phyloP scores from a whole-genome alignment of 2,888 invertebrate species.

The Silvanus unidentatus region DNA sequence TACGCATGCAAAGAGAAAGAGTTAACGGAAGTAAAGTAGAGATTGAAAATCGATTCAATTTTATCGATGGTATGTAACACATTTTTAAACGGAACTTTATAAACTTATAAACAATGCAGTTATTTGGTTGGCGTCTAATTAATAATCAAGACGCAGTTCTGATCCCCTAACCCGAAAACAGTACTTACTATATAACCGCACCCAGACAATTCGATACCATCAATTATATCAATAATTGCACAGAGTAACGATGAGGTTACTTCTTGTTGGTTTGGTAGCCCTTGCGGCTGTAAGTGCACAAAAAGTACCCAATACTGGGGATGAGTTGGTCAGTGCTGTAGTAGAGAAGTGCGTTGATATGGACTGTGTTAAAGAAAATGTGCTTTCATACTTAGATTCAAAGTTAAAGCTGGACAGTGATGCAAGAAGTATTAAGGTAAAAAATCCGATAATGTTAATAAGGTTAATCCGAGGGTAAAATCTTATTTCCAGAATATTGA shows the following conservation, averaged over 20 bases:
- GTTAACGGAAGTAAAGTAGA: no score
- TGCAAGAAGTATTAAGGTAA: conserved; percentile 51
- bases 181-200: conserved; percentile 59
- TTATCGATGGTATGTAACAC: conserved; percentile 17
- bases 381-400: conserved; percentile 69
- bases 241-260: conserved; percentile 36
- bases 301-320: conserved; percentile 46
- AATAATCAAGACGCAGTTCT: conserved; percentile 36
- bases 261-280: conserved; percentile 50
- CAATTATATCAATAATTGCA: conserved; percentile 28
- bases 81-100: conserved; percentile 32
- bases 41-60: no score
- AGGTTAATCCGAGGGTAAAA: not conserved
- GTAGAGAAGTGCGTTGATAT: conserved; percentile 70
- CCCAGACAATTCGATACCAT: conserved; percentile 45
- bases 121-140: conserved; percentile 36
- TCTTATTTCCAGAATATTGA: conserved; percentile 56
- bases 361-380: conserved; percentile 70
- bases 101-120: conserved; percentile 27
- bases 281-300: conserved; percentile 20
- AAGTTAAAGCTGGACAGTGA: conserved; percentile 59
- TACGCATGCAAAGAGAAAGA: no score
- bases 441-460: no score
- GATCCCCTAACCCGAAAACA: conserved; percentile 48
- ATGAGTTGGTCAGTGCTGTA: conserved; percentile 64